Conservation (phyloP, 53 echinoderm and acorn worm genomes). For the Luidia sarsii region DNA sequence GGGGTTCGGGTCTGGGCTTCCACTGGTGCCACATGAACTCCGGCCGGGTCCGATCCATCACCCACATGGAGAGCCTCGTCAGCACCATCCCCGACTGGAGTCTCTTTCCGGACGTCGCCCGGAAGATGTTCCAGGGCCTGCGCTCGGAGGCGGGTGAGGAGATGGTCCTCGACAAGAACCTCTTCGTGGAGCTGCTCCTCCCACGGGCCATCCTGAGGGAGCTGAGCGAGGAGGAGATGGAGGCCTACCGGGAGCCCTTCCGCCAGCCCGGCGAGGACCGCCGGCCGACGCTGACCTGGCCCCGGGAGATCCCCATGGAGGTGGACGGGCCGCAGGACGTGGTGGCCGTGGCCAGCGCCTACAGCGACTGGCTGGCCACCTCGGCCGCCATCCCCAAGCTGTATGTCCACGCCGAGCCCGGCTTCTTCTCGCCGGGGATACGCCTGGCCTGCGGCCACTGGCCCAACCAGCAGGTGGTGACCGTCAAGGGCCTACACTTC, state of each 20-base stretch:
- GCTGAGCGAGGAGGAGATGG: constrained; percentile 80
- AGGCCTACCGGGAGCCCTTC: constrained; percentile 81
- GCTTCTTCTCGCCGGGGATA: constrained; percentile 74
- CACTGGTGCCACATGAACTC: constrained; percentile 84
- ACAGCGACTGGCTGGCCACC: constrained; percentile 65
- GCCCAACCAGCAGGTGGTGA: constrained; percentile 70
- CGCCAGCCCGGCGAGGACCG: constrained; percentile 75
- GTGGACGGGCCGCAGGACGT: constrained; percentile 89
- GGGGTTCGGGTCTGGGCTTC: constrained; percentile 83
- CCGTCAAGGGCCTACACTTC: constrained; percentile 78
- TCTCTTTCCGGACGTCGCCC: constrained; percentile 72
- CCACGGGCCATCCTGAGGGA: constrained; percentile 74
- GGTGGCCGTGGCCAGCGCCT: constrained; percentile 66
- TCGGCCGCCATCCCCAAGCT: constrained; percentile 82
- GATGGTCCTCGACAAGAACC: constrained; percentile 85
- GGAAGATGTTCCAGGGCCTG: constrained; percentile 67
- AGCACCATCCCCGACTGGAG: constrained; percentile 69
- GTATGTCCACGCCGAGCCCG: constrained; percentile 74
- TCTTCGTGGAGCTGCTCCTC: constrained; percentile 83
- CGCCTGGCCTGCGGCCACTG: constrained; percentile 46
- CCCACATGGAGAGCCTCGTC: constrained; percentile 74
- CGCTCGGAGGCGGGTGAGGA: constrained; percentile 83
- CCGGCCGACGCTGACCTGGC: constrained; percentile 94
- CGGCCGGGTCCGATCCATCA: constrained; percentile 66
- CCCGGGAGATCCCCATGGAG: constrained; percentile 83